Evolutionary conservation across 2,113 vertebrate species (phyloP), one percentile per base, ranked within the genome.

Genomic region (Nyctereutes procyonoides): DNA sequence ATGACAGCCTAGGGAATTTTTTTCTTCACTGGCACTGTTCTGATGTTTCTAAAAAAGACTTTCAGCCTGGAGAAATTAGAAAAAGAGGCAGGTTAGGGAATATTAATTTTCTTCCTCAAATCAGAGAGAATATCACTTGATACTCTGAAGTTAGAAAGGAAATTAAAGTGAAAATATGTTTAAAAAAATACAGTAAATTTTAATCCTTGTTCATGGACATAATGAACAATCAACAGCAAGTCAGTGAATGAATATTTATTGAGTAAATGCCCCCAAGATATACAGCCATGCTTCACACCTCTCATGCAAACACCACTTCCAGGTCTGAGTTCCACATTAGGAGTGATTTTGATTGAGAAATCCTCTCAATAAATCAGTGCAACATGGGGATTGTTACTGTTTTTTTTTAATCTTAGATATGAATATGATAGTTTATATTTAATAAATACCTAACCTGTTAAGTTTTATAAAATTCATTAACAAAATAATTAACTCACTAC

Each of bases 131-230:
- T 51, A 53, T 55, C 88, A 65, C 62, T 96, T 69, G 30, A 82
- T 20, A 53, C 26, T 76, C 38, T 58, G 84, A 86, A 92, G 58
- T 11, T 28, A 60, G 77, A 73, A 63, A 43, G 81, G 92, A 71
- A 69, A 83, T 67, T 19, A 71, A 79, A 92, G 82, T 43, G 38
- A 73, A 97, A 93, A 93, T 48, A 82, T 35, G 60, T 69, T 55
- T 89, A 15, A 58, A 32, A 58, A 74, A 96, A 63, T 84, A 60
- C 55, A 73, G 48, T 74, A 79, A 60, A 63, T 92, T 76, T 53
- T 62, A 88, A 48, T n/a, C 56, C 80, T 48, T 26, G 15, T 7
- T 80, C 63, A 74, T 56, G 28, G 38, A 60, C 43, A 43, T 74
- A 63, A 71, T 71, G 86, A 83, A 69, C 17, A 53, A 43, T 80